phyloP scores from a whole-genome alignment of 2,888 invertebrate species.

The Salpingus planirostris region DNA sequence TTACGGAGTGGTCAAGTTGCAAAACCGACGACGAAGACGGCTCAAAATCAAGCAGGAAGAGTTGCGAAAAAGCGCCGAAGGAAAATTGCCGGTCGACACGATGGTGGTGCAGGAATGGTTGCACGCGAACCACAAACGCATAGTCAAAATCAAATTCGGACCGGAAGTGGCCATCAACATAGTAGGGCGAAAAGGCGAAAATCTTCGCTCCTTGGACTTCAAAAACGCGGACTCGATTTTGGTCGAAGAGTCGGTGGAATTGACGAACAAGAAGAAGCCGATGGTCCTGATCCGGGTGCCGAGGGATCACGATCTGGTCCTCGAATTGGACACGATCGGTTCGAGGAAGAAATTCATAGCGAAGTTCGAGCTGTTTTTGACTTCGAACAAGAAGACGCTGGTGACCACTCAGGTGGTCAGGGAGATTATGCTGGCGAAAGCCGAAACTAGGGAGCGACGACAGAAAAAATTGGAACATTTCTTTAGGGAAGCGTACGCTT shows the following conservation, averaged over 20 bases:
- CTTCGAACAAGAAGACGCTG: constrained; percentile 74
- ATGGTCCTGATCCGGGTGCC: constrained; percentile 74
- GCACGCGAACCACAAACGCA: constrained; percentile 80
- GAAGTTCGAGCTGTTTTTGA: constrained; percentile 77
- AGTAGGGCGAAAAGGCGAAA: constrained; percentile 86
- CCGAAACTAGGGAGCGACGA: constrained; percentile 88
- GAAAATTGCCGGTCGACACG: constrained; percentile 72
- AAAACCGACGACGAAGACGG: constrained; percentile 72
- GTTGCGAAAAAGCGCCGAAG: constrained; percentile 38
- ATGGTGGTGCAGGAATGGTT: constrained; percentile 93
- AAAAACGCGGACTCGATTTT: constrained; percentile 67
- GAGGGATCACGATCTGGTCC: constrained; percentile 84
- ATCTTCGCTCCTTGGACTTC: constrained; percentile 72
- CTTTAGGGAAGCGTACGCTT: constrained; percentile 90
- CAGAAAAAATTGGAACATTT: constrained; percentile 90
- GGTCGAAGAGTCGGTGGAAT: constrained; percentile 83
- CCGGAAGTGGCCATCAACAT: constrained; percentile 81
- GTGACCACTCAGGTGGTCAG: constrained; percentile 65
- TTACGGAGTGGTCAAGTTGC: constrained; percentile 85
- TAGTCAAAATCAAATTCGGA: constrained; percentile 84
- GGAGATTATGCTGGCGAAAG: constrained; percentile 81
- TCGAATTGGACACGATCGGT: constrained; percentile 78
- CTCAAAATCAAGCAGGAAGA: constrained; percentile 78
- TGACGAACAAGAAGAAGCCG: constrained; percentile 65
- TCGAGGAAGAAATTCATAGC: constrained; percentile 77